Evolutionary conservation across 2,113 vertebrate species (phyloP), one percentile per base, ranked within the genome.

Genomic region (Lampris megalopsis): DNA sequence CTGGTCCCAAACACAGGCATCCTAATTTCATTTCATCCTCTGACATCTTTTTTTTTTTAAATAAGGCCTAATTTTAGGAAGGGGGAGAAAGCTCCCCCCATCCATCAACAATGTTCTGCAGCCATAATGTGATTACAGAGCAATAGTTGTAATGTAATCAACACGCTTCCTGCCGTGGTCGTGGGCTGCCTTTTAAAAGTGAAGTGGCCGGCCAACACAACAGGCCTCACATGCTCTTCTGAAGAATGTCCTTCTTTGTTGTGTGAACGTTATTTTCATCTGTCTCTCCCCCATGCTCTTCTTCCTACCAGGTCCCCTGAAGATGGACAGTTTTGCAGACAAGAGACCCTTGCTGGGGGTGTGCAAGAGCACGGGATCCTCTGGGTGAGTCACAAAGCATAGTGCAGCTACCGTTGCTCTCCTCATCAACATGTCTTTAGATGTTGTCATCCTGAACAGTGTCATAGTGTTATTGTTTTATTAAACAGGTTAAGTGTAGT

Each of bases 311-410:
- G 98, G 94, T 95, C 88, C 95, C 85, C 93, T 95, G 86, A 98
- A 97, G 86, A 94, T 85, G 69, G 98, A 99, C 88, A 95, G 86
- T 77, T 99, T 99, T 84, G 94, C 96, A 11, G 97, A 98, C 89
- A 99, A 99, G 90, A 91, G 98, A 64, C 97, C 98, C 59, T 95
- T 99, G 68, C 95, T 99, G 62, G 96, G 97, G 67, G 94, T 98
- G 83, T 99, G 98, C 94, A 99, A 99, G 94, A 99, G 96, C 90
- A 94, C 95, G 42, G 97, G 97, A 78, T 99, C 97, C 73, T 97
- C 97, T 57, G 97, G 97, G 98, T 99, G 95, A 98, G 97, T 94
- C 54, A 68, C 37, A 41, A 35, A n/a, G 71, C 11, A 50, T 43
- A 49, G 13, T 53, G 60, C 61, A 63, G 10, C 52, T 47, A 42